Base-by-base conservation (phyloP, 1,140 invertebrate species). In the Micrasema longulum region DNA sequence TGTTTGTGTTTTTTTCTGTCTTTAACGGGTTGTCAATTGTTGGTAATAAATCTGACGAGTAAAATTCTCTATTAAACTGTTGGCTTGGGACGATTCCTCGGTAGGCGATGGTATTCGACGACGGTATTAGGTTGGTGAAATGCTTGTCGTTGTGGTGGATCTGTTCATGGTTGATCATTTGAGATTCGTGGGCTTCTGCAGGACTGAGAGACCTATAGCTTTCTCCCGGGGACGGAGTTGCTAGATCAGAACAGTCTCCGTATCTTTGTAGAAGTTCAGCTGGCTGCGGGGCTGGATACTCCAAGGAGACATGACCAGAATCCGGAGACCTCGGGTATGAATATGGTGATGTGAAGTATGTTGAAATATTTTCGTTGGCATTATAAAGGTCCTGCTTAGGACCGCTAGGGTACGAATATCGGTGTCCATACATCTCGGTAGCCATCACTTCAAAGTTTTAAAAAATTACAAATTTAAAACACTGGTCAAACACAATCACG, bases 371-470 rank as follows among this genome's bases (percentile, higher is more conserved):
- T 31, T 84, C 80, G 16, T 23, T 63, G 26, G 72, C 77, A 0
- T 79, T 71, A 52, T 83, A 84, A 65, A 82, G 82, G 50, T 85
- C 83, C 71, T 84, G 84, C 43, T 84, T 83, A 23, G 78, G 57
- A 18, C 43, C 62, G n/a, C 70, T 50, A 31, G 70, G 74, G 72
- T 84, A 85, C 3, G 82, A 64, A 36, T 84, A 74, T 35, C 83
- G 83, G 75, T 84, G 83, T 77, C 83, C 83, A 78, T 85, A 85
- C 78, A 82, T 84, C 69, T 84, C 83, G 76, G 83, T 78, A 16
- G 82, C 77, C 84, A 85, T 84, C 41, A 64, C 60, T 71, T 36
- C 11, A 23, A 57, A 57, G n/a, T 36, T 35, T 7, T 1, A 53
- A 3, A 62, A 4, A 68, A 53, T 10, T 45, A 35, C 4, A 50